A percentile compares a stretch with the other conserved stretches of the same genome.
Evolutionary conservation across 1,140 invertebrate species (phyloP).

Genomic region (Microplitis demolitor): DNA sequence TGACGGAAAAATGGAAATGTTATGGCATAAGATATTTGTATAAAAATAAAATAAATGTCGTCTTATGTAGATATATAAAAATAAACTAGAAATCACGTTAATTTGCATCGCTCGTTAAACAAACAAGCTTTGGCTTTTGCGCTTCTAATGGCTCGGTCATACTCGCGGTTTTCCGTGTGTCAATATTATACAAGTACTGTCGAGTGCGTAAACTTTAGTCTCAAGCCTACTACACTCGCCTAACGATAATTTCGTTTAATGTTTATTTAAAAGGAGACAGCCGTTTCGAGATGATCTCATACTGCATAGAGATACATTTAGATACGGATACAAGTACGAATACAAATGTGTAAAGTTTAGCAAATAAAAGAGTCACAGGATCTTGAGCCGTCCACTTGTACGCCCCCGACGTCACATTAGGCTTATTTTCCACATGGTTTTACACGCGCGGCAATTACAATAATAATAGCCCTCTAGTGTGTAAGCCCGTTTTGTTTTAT

Average conservation of each 20-base stretch:
- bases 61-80: constrained; percentile 41
- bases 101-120: constrained; percentile 60
- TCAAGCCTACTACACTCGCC: too few relatives aligned
- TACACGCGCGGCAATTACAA: constrained; percentile 60
- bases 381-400: background rate
- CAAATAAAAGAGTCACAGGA: background rate
- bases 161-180: constrained; percentile 8
- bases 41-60: constrained; percentile 12
- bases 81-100: constrained; percentile 42
- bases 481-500: constrained; percentile 34
- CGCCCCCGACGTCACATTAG: constrained; percentile 49
- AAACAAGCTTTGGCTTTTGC: constrained; percentile 53
- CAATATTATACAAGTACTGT: background rate
- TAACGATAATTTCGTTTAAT: background rate
- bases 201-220: background rate
- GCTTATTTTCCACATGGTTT: constrained; percentile 60
- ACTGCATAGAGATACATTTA: too few relatives aligned
- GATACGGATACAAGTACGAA: too few relatives aligned
- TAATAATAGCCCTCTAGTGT: constrained; percentile 54
- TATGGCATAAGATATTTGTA: background rate
- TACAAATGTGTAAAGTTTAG: background rate
- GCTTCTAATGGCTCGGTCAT: constrained; percentile 19
- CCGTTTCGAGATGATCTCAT: too few relatives aligned
- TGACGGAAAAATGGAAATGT: constrained; percentile 18
- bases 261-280: background rate